Evolutionary conservation across 2,797 vertebrate genomes (phyloP), one percentile per base, ranked within the genome.

Genomic region (Micrastur ruficollis): DNA sequence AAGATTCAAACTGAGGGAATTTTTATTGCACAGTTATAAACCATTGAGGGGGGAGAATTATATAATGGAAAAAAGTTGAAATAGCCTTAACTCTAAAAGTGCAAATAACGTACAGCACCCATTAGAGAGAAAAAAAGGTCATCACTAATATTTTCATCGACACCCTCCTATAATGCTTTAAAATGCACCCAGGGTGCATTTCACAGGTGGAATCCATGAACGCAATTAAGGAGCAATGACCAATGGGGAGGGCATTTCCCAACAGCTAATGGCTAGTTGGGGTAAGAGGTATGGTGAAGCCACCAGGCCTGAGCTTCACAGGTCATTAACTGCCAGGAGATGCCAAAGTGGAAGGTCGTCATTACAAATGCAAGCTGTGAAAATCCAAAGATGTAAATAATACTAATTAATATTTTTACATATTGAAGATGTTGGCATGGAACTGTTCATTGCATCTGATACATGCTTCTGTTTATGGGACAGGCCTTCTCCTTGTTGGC

Each of bases 61-160:
- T 91, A 97, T 91, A 93, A 96, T 97, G 95, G 96, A 97, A 97
- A 94, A 97, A 97, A 40, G 19, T 81, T 91, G 90, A 93, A 92
- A 94, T 95, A 87, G 34, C 52, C 56, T 90, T 93, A 73, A 62
- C 73, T 96, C 61, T 73, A 56, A 63, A 80, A 92, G 83, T 89
- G 81, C 56, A 95, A 95, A 91, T 84, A 92, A 75, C 89, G 79
- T 83, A 88, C 66, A 94, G 72, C 90, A 93, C 72, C 95, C 74
- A 81, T 83, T 89, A 92, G 44, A 79, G n/a, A 82, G 61, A 11
- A 67, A 59, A 79, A 86, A 55, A 56, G 13, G 38, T 62, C 44
- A 62, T 62, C 65, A 38, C 58, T 81, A 81, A 72, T 84, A 83
- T 92, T 91, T 91, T 82, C 53, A 68, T 34, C 1, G 0, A 79